Percentiles rank a stretch among this genome's conserved stretches.
Evolutionary conservation across 2,797 vertebrate genomes (phyloP).

Genomic region (Cirrhinus mrigala): DNA sequence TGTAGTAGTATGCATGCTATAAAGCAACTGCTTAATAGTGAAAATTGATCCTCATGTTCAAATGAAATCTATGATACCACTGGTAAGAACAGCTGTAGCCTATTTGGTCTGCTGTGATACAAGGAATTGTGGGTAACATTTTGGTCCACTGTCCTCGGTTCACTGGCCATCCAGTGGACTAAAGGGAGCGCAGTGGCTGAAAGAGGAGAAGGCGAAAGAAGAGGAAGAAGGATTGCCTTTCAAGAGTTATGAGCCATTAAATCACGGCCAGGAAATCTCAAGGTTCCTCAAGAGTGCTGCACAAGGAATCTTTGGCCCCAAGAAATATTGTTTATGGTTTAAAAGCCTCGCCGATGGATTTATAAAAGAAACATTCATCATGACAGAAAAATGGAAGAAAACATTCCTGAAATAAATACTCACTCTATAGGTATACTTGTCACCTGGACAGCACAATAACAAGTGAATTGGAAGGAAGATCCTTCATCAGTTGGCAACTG

Average conservation of each 20-base stretch:
- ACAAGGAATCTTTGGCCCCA: slow-evolving; percentile 92
- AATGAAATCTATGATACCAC: background rate
- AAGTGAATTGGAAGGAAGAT: slow-evolving; percentile 98
- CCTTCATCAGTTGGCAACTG: slow-evolving; percentile 87
- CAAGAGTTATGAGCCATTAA: slow-evolving; percentile 98
- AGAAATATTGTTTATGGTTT: slow-evolving; percentile 97
- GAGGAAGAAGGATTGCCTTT: slow-evolving; percentile 85
- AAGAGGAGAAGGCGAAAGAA: slow-evolving; percentile 59
- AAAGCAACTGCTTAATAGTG: too few species aligned
- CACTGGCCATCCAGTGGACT: slow-evolving; percentile 14
- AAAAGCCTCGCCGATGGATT: slow-evolving; percentile 86
- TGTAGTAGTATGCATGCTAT: too few species aligned
- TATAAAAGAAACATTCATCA: slow-evolving; percentile 92
- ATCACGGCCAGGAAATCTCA: slow-evolving; percentile 97
- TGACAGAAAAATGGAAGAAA: slow-evolving; percentile 99
- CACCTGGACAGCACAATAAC: slow-evolving; percentile 89
- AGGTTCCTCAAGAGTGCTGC: slow-evolving; percentile 98
- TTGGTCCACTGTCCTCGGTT: background rate
- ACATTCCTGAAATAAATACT: slow-evolving; percentile 94
- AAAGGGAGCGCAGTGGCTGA: slow-evolving; percentile 57
- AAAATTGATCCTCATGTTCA: too few species aligned
- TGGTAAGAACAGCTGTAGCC: background rate
- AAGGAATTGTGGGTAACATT: slow-evolving; percentile 9
- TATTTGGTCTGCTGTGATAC: background rate
- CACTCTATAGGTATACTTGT: slow-evolving; percentile 90